These are phyloP conservation scores for Drosophila seguyi DNA, from an alignment of 1,140 invertebrate genomes.

Conservation along the genomic window DNA sequence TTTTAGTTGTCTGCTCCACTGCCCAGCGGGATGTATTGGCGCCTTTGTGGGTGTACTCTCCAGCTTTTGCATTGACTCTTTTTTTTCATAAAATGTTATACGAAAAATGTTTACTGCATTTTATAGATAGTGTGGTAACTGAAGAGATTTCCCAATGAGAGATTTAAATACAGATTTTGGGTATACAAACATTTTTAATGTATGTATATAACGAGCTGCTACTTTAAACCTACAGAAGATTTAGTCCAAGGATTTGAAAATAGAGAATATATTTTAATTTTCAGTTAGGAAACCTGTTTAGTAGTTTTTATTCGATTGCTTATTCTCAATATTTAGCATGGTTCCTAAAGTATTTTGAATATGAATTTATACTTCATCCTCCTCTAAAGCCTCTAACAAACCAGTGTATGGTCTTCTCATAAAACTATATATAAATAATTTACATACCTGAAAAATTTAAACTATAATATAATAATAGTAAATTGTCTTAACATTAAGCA, in stretches of 20 bases:
- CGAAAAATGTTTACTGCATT: background rate
- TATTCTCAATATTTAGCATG: background rate
- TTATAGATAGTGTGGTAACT: slow-evolving; percentile 28
- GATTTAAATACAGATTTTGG: slow-evolving; percentile 9
- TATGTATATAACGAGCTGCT: background rate
- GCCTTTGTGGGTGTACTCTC: slow-evolving; percentile 14
- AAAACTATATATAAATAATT: background rate
- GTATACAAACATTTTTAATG: too few relatives aligned
- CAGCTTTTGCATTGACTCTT: background rate
- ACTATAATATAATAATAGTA: too few relatives aligned
- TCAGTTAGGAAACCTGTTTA: too few relatives aligned
- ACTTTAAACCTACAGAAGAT: background rate
- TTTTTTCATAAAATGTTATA: background rate
- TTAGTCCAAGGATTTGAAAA: background rate
- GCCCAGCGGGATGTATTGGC: slow-evolving; percentile 24
- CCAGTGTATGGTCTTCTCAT: too few relatives aligned
- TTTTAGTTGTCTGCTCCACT: slow-evolving; percentile 23
- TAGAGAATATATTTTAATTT: background rate
- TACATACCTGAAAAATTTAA: background rate
- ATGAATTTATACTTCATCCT: background rate
- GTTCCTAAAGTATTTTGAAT: background rate
- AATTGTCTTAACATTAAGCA: too few relatives aligned
- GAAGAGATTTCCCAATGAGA: slow-evolving; percentile 25
- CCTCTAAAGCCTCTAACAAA: too few relatives aligned
- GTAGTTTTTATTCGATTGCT: background rate